Evolutionary conservation across 2,888 invertebrate species (phyloP), one percentile per base, ranked within the genome.

Genomic region (Synergus laeviventris): DNA sequence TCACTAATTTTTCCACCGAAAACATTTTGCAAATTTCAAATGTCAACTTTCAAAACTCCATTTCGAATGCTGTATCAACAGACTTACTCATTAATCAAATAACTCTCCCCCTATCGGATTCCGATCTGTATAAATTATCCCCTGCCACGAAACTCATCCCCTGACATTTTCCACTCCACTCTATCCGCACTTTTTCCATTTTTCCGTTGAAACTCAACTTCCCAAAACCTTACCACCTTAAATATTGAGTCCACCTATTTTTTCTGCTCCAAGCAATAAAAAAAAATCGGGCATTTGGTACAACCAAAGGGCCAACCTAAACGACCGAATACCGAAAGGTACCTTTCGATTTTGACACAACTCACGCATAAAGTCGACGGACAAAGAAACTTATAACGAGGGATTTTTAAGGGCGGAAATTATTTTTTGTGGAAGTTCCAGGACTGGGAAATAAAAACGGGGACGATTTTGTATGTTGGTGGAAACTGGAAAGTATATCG

Each of bases 361-460:
- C 38, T 18, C 11, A 14, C 7, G 12, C 12, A 21, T 14, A 36
- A 42, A 64, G 24, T 59, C 56, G 24, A 11, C 31, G 70, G 70
- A 70, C 70, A 70, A 70, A 70, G 70, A 49, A 70, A 70, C 49
- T n/a, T 49, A n/a, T 36, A 31, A 31, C 45, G 45, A 31, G 24
- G 24, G 31, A 31, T 49, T 31, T n/a, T 49, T 31, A n/a, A 31
- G 16, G 31, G n/a, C 8, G 31, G 45, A 70, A 70, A 45, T 42
- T 31, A 49, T 16, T 49, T 31, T 70, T 11, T 1, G 60, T 77
- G 54, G 73, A 73, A 64, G 76, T 74, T 73, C 76, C 75, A 76
- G 61, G 70, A 77, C 74, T 74, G 75, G 74, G 70, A 78, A 76
- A 73, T 54, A 77, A 76, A 75, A 77, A 77, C 75, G 77, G 31